Conservation (phyloP, 2,797 vertebrate genomes). For the Tenualosa thibaudeaui region DNA sequence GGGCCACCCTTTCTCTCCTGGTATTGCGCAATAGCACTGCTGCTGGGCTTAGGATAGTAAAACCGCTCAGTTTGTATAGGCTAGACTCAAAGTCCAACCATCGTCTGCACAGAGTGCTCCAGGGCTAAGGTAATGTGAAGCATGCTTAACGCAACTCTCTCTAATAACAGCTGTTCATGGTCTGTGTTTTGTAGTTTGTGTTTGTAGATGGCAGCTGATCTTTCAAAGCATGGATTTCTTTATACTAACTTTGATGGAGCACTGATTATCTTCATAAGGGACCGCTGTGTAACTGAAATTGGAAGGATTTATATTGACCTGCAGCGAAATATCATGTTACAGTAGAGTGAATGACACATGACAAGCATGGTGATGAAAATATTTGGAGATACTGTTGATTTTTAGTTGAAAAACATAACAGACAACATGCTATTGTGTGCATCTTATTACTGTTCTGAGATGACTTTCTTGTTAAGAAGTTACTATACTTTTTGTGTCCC, state of each 20-base stretch:
- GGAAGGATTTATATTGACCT: no score
- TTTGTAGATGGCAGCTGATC: not conserved
- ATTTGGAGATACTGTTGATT: not conserved
- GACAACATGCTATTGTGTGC: not conserved
- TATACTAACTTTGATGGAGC: not conserved
- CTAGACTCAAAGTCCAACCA: not conserved
- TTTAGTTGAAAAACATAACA: not conserved
- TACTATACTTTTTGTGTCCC: not conserved
- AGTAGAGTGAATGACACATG: not conserved
- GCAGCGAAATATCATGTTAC: no score
- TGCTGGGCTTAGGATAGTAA: not conserved
- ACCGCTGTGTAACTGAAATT: no score
- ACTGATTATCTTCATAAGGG: not conserved
- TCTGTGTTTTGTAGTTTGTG: not conserved
- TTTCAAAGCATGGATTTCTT: not conserved
- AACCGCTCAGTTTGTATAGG: not conserved
- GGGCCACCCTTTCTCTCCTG: not conserved
- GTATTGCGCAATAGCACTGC: not conserved
- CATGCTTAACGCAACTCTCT: not conserved
- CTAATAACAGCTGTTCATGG: not conserved
- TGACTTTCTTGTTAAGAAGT: not conserved
- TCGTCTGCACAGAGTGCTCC: not conserved
- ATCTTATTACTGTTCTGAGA: not conserved
- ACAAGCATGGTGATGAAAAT: not conserved
- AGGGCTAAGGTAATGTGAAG: constrained; percentile 1